These are phyloP conservation scores for Dorcus parallelipipedus DNA, from an alignment of 2,888 invertebrate genomes.

Conservation along the genomic window DNA sequence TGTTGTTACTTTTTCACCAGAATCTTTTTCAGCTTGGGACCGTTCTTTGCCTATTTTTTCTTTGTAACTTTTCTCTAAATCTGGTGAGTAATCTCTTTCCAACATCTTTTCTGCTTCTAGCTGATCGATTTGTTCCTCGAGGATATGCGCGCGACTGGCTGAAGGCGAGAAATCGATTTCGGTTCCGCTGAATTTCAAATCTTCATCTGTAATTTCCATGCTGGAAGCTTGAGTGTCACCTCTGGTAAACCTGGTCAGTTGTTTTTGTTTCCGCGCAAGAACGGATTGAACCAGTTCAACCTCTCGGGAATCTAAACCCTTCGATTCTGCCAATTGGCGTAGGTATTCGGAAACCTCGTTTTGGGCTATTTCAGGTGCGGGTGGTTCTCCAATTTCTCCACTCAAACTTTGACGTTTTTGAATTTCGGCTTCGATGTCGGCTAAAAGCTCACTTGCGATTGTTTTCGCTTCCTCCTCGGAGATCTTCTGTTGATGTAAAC, in stretches of 20 bases:
- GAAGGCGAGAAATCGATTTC: conserved; percentile 65
- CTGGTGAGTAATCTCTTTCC: conserved; percentile 31
- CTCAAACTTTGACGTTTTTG: conserved; percentile 39
- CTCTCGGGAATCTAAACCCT: conserved; percentile 50
- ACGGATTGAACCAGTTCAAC: conserved; percentile 52
- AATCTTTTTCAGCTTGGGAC: conserved; percentile 14
- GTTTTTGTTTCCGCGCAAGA: conserved; percentile 49
- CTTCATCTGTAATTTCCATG: conserved; percentile 62
- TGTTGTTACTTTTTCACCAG: conserved; percentile 23
- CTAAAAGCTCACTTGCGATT: conserved; percentile 52
- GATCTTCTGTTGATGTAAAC: conserved; percentile 46
- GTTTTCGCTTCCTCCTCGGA: conserved; percentile 52
- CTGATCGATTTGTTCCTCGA: conserved; percentile 47
- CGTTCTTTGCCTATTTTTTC: conserved; percentile 13
- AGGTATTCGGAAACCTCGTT: conserved; percentile 48
- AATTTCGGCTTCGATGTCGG: conserved; percentile 56
- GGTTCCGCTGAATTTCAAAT: conserved; percentile 66
- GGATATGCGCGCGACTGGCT: conserved; percentile 44
- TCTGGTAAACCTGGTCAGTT: conserved; percentile 46
- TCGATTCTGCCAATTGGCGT: conserved; percentile 47
- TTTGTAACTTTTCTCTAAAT: conserved; percentile 11
- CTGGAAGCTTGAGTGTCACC: conserved; percentile 54
- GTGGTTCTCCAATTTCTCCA: conserved; percentile 23
- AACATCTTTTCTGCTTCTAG: conserved; percentile 49
- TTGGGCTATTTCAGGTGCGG: conserved; percentile 36